Conservation (phyloP, 2,113 vertebrate genomes). For the Urocitellus parryii region DNA sequence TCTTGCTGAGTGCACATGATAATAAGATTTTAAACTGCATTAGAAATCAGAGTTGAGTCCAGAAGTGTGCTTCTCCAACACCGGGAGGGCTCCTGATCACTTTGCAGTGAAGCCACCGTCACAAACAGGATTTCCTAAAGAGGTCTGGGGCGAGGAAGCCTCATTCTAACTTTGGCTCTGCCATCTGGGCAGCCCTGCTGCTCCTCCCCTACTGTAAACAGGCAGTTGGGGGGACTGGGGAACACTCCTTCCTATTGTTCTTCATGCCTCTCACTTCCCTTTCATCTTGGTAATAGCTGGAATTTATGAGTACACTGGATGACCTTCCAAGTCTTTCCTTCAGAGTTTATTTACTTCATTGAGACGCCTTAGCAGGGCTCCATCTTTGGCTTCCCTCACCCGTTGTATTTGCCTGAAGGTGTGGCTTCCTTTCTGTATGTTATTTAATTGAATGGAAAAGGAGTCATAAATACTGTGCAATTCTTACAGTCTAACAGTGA, state of each 20-base stretch:
- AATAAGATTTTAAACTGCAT: slow-evolving; percentile 79
- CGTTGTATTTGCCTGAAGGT: slow-evolving; percentile 45
- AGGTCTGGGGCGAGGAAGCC: slow-evolving; percentile 58
- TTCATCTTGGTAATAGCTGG: slow-evolving; percentile 76
- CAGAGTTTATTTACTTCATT: slow-evolving; percentile 59
- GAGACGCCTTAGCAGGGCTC: slow-evolving; percentile 43
- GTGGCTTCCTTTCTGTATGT: neutral
- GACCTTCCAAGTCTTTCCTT: slow-evolving; percentile 64
- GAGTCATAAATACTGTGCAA: neutral
- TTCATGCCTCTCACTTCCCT: slow-evolving; percentile 61
- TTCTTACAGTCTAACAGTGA: neutral
- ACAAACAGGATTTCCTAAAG: slow-evolving; percentile 75
- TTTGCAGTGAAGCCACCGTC: slow-evolving; percentile 67
- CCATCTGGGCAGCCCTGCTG: slow-evolving; percentile 74
- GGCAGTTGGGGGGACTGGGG: slow-evolving; percentile 25
- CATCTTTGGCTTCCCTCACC: neutral
- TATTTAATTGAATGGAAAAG: slow-evolving; percentile 11
- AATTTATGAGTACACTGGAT: slow-evolving; percentile 67
- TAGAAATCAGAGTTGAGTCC: slow-evolving; percentile 72
- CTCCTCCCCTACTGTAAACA: slow-evolving; percentile 72
- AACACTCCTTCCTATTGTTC: slow-evolving; percentile 73
- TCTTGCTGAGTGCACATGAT: slow-evolving; percentile 77
- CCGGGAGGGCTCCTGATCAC: slow-evolving; percentile 48
- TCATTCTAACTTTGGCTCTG: slow-evolving; percentile 63
- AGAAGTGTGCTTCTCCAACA: slow-evolving; percentile 46